Evolutionary conservation across 92 coral and sea anemone genomes (phyloP).

Genomic region (Umimayanthus kanabou): DNA sequence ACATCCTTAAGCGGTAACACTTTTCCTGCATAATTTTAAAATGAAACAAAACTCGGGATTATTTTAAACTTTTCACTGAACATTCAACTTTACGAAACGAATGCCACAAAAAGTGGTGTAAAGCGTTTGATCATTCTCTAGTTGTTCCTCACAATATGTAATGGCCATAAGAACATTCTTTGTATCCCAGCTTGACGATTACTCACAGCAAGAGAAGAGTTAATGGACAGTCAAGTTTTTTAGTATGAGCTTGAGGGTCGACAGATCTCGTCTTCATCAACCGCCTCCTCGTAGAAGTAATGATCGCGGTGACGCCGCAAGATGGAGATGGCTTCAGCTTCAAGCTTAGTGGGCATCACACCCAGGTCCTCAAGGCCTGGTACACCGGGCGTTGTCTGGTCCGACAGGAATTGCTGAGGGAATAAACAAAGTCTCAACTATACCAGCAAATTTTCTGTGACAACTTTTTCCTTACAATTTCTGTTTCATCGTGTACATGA

Average conservation of each 20-base stretch:
- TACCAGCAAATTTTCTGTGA: neutral
- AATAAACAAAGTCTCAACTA: neutral
- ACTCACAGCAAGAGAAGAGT: neutral
- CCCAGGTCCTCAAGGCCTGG: conserved; percentile 96
- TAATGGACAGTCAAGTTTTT: neutral
- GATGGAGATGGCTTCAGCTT: conserved; percentile 88
- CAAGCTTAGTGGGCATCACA: conserved; percentile 81
- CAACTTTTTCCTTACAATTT: no score
- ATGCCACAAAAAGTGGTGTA: neutral
- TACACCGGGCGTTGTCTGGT: conserved; percentile 71
- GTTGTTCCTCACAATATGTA: neutral
- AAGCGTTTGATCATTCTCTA: neutral
- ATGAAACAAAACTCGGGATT: neutral
- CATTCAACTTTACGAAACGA: neutral
- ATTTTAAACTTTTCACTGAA: neutral
- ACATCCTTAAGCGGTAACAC: neutral
- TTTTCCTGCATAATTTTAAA: neutral
- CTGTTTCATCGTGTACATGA: neutral
- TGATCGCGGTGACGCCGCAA: conserved; percentile 91
- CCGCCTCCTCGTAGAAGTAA: conserved; percentile 89
- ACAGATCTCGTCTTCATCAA: conserved; percentile 90
- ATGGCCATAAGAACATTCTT: neutral
- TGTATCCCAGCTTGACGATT: neutral
- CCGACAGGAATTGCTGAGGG: conserved; percentile 81
- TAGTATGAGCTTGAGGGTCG: conserved; percentile 82